Evolutionary conservation across 2,797 vertebrate genomes (phyloP).

Genomic region (Gobionotothen gibberifrons): DNA sequence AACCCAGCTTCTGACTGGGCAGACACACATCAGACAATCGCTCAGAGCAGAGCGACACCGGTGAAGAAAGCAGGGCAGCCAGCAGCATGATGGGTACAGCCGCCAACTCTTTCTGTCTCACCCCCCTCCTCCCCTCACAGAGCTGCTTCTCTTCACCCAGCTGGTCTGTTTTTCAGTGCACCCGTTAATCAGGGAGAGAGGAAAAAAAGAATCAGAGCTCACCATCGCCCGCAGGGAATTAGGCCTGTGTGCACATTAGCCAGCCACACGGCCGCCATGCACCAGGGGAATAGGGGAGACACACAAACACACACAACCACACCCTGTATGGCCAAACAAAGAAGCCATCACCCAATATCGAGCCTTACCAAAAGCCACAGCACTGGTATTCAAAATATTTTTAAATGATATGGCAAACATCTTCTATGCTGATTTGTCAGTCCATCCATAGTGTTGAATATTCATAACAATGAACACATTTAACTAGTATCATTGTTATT

Average conservation of each 20-base stretch:
- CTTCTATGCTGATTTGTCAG: no score
- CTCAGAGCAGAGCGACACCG: conserved; percentile 45
- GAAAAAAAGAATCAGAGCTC: conserved; percentile 66
- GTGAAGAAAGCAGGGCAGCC: conserved; percentile 60
- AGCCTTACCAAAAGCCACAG: conserved; percentile 20
- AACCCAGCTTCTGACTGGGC: conserved; percentile 36
- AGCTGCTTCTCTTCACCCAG: conserved; percentile 67
- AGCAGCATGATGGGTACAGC: conserved; percentile 45
- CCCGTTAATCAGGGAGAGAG: conserved; percentile 73
- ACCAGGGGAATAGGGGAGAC: conserved; percentile 50
- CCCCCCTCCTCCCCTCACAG: conserved; percentile 49
- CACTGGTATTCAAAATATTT: conserved; percentile 16
- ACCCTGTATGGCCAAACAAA: conserved; percentile 59
- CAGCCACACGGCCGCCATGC: conserved; percentile 55
- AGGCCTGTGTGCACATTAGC: conserved; percentile 66
- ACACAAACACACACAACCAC: conserved; percentile 37
- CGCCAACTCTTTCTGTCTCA: conserved; percentile 48
- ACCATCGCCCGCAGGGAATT: conserved; percentile 67
- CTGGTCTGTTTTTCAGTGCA: conserved; percentile 77
- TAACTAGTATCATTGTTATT: no score
- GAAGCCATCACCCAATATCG: conserved; percentile 12
- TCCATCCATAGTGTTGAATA: no score
- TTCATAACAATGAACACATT: no score
- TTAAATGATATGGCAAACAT: neutral
- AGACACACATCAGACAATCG: conserved; percentile 55